Percentiles rank a stretch among this genome's conserved stretches.
Evolutionary conservation across 1,140 invertebrate species (phyloP).

Genomic region (Drosophila jambulina): DNA sequence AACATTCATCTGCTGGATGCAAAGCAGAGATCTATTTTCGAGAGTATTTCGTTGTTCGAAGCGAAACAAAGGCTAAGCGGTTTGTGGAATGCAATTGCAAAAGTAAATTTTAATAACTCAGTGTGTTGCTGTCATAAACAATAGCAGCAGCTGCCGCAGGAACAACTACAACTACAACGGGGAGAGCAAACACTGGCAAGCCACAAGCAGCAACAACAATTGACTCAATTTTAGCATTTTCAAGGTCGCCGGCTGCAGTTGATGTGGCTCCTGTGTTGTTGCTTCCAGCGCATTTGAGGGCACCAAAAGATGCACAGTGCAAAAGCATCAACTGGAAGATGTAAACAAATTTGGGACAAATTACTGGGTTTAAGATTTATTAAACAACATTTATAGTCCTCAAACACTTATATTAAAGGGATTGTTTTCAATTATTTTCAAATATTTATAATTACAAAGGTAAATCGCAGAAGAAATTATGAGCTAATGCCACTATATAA

Average conservation of each 20-base stretch:
- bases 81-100: constrained; percentile 59
- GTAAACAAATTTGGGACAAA: not conserved
- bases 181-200: constrained; percentile 29
- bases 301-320: constrained; percentile 38
- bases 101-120: constrained; percentile 73
- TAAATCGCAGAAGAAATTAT: not conserved
- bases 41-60: constrained; percentile 23
- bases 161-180: constrained; percentile 22
- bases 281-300: constrained; percentile 45
- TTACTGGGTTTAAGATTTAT: too few species aligned
- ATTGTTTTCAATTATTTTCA: not conserved
- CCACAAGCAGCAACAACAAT: constrained; percentile 50
- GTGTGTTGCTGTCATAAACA: constrained; percentile 61
- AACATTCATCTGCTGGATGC: constrained; percentile 34
- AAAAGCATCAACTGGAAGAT: not conserved
- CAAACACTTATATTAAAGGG: not conserved
- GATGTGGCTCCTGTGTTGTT: constrained; percentile 20
- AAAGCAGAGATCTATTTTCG: constrained; percentile 55
- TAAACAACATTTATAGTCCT: not conserved
- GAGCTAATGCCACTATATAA: not conserved
- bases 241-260: constrained; percentile 57
- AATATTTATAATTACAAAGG: not conserved
- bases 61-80: constrained; percentile 49
- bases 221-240: constrained; percentile 71
- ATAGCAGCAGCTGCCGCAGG: constrained; percentile 14